Evolutionary conservation across 2,797 vertebrate species (phyloP).

Genomic region (Sebastes minor): DNA sequence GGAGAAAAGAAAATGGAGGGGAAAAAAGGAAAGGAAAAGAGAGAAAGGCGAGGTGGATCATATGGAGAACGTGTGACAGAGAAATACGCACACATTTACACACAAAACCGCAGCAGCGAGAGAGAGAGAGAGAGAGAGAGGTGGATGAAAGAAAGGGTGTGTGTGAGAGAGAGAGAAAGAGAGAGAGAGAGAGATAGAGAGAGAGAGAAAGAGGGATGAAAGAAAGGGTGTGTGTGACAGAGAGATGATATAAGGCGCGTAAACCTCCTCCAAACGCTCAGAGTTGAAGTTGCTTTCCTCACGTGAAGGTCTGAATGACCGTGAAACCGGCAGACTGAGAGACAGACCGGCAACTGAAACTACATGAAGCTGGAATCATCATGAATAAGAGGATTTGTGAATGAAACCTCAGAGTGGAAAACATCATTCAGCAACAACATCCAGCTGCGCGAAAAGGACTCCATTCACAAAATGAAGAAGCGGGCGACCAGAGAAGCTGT

Average conservation of each 20-base stretch:
- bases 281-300: background rate
- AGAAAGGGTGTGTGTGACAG: background rate
- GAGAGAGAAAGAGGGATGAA: no score
- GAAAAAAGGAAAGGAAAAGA: background rate
- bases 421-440: background rate
- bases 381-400: slow-evolving; percentile 28
- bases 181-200: no score
- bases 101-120: background rate
- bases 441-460: no score
- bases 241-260: slow-evolving; percentile 48
- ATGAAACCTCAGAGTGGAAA: slow-evolving; percentile 8
- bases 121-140: no score
- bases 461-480: background rate
- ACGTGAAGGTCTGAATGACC: slow-evolving; percentile 1
- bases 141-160: no score
- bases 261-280: background rate
- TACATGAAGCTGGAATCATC: background rate
- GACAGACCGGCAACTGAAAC: background rate
- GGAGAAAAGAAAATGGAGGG: background rate
- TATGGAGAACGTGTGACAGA: background rate
- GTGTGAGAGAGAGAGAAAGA: no score
- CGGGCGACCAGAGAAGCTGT: background rate
- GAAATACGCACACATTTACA: background rate
- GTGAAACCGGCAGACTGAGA: background rate
- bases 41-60: background rate